Evolutionary conservation across 1,140 invertebrate species (phyloP).

Genomic region (Leptinotarsa texana): DNA sequence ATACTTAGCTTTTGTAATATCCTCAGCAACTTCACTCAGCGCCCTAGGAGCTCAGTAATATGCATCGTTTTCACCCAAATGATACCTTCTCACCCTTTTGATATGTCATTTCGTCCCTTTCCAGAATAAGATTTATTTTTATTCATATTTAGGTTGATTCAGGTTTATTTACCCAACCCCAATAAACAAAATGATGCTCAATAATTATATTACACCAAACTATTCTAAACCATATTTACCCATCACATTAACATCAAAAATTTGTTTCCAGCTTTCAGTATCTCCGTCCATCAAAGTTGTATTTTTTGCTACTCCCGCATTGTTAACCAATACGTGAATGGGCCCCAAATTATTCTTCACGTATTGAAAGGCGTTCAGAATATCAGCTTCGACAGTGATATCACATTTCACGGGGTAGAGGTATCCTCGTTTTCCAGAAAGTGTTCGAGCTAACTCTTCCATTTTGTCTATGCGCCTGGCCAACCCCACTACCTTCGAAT

Average conservation of each 20-base stretch:
- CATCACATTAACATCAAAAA: conserved; percentile 26
- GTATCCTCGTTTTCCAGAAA: conserved; percentile 44
- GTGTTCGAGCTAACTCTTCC: conserved; percentile 49
- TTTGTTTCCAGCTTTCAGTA: conserved; percentile 22
- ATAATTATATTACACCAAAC: not conserved
- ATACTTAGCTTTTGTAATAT: no score
- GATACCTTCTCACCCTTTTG: no score
- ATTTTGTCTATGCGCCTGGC: conserved; percentile 66
- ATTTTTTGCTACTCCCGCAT: conserved; percentile 60
- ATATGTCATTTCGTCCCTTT: no score
- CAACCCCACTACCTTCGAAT: conserved; percentile 64
- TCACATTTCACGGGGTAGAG: conserved; percentile 65
- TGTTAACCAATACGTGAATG: conserved; percentile 73
- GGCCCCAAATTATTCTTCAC: conserved; percentile 64
- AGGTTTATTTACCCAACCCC: no score
- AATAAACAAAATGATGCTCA: no score
- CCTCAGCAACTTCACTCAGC: no score
- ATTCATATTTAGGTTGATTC: no score
- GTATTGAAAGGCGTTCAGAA: conserved; percentile 67
- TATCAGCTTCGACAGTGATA: conserved; percentile 65
- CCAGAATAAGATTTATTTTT: no score
- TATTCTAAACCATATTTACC: conserved; percentile 1
- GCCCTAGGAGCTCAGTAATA: no score
- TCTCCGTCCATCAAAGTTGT: conserved; percentile 26
- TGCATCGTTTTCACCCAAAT: no score